phyloP scores from a whole-genome alignment of 2,113 vertebrate genomes.

The Saccopteryx leptura region DNA sequence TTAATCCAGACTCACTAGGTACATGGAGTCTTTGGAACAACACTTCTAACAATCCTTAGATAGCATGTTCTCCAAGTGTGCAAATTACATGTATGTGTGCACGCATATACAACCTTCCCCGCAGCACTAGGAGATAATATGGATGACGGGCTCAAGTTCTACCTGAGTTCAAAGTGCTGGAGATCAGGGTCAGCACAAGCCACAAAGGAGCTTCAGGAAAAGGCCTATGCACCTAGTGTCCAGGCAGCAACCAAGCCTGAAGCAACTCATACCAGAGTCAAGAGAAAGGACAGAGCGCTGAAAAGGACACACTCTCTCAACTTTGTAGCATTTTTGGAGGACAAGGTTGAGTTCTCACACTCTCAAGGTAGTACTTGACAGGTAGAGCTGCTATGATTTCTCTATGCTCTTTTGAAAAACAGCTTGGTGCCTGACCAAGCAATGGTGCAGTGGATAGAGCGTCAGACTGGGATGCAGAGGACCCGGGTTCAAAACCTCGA shows the following conservation, averaged over 20 bases:
- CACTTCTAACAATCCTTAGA: not conserved
- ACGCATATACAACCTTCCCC: not conserved
- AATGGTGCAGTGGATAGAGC: too few species aligned
- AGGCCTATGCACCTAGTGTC: not conserved
- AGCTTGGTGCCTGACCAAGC: not conserved
- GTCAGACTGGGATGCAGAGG: too few species aligned
- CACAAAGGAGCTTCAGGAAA: not conserved
- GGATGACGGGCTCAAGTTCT: not conserved
- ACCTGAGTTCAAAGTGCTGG: not conserved
- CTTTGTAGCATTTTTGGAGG: not conserved
- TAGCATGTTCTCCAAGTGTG: not conserved
- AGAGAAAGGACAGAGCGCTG: not conserved
- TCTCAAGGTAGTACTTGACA: slow-evolving; percentile 1
- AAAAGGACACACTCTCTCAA: not conserved
- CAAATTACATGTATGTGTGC: not conserved
- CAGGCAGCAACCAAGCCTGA: not conserved
- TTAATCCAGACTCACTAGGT: not conserved
- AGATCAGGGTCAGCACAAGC: not conserved
- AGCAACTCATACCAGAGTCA: not conserved
- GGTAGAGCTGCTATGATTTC: not conserved
- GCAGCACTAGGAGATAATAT: not conserved
- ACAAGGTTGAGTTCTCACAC: not conserved
- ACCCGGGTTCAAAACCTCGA: too few species aligned
- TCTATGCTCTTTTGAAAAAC: not conserved
- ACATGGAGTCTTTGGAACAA: not conserved